Evolutionary conservation across 2,113 vertebrate genomes (phyloP).

Genomic region (Lophochroa leadbeateri): DNA sequence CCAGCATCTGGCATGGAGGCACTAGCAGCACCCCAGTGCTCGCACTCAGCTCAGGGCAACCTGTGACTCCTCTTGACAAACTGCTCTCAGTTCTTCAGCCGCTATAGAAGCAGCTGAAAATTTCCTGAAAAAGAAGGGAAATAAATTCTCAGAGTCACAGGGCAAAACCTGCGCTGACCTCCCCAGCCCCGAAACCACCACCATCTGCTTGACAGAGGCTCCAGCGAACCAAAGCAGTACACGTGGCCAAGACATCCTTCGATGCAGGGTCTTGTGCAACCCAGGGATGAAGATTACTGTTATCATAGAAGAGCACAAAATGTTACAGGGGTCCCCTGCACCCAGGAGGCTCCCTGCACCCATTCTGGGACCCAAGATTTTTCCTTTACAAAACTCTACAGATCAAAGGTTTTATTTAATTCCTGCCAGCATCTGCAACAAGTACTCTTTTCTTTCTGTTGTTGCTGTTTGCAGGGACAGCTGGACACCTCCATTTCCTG

Average conservation of each 20-base stretch:
- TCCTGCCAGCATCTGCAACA: neutral
- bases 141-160: neutral
- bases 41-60: accelerated
- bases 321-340: accelerated
- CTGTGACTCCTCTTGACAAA: neutral
- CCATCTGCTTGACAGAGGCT: neutral
- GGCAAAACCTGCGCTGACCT: neutral
- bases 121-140: neutral
- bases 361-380: neutral
- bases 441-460: neutral
- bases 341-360: neutral
- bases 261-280: neutral
- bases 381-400: neutral
- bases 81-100: neutral
- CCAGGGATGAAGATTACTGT: neutral
- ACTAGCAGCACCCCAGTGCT: accelerated
- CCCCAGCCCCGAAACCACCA: neutral
- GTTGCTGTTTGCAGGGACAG: neutral
- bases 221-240: neutral
- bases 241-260: accelerated
- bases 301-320: neutral
- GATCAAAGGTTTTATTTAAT: neutral
- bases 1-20: accelerated
- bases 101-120: neutral
- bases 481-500: neutral